Conservation (phyloP, 2,797 vertebrate genomes). For the Darevskia nairensis region DNA sequence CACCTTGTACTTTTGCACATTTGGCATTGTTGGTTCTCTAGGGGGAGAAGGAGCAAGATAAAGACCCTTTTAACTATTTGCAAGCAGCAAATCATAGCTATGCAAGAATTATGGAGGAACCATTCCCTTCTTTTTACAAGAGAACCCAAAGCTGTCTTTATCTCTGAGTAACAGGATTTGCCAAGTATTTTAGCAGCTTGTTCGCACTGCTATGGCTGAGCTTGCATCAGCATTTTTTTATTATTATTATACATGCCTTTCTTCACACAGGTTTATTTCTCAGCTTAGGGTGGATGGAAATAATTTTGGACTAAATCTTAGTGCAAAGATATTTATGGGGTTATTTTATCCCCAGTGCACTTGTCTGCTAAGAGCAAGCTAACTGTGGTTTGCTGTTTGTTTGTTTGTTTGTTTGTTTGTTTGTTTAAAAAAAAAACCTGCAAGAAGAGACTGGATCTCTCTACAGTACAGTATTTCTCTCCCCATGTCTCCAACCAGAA, state of each 20-base stretch:
- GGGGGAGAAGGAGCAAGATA: constrained; percentile 21
- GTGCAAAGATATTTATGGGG: neutral
- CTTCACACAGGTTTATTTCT: constrained; percentile 61
- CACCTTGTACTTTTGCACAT: constrained; percentile 9
- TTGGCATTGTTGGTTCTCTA: constrained; percentile 20
- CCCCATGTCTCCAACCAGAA: too few relatives aligned
- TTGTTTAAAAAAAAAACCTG: too few relatives aligned
- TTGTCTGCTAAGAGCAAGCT: constrained; percentile 5
- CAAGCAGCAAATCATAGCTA: constrained; percentile 40
- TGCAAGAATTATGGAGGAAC: constrained; percentile 27
- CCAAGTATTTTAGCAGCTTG: constrained; percentile 40
- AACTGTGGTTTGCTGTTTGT: too few relatives aligned
- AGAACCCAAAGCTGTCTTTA: constrained; percentile 47
- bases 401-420: too few relatives aligned
- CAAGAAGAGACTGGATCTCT: neutral
- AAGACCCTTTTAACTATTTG: constrained; percentile 15
- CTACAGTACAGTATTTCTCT: too few relatives aligned
- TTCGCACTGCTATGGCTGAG: constrained; percentile 7
- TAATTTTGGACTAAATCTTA: constrained; percentile 26
- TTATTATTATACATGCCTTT: constrained; percentile 34
- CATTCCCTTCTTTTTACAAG: constrained; percentile 34
- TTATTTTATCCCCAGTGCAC: neutral
- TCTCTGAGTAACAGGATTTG: constrained; percentile 52
- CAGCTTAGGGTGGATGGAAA: neutral
- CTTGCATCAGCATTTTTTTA: constrained; percentile 54